Evolutionary conservation across 2,888 invertebrate genomes (phyloP).

Genomic region (Ectemnius lituratus): DNA sequence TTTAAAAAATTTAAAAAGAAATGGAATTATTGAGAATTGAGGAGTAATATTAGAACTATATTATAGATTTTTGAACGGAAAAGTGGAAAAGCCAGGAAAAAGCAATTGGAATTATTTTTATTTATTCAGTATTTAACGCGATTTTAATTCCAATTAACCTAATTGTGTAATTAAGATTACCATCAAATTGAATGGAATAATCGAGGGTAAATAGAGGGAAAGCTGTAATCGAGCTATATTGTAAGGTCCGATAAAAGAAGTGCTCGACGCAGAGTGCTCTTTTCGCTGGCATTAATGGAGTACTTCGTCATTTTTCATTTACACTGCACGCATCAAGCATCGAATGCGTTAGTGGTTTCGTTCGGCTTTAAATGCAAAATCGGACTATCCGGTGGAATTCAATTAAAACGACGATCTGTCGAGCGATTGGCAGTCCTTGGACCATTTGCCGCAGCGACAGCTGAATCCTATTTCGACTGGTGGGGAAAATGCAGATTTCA

Average conservation of each 20-base stretch:
- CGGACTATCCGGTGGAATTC: conserved; percentile 38
- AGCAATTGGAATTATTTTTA: too few species aligned
- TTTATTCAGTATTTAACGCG: too few species aligned
- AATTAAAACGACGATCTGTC: conserved; percentile 49
- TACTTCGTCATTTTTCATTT: background rate
- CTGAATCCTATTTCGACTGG: conserved; percentile 48
- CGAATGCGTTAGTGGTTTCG: conserved; percentile 9
- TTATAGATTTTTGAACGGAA: too few species aligned
- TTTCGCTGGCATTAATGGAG: background rate
- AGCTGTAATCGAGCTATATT: background rate
- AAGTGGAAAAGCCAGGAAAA: too few species aligned
- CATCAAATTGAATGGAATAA: too few species aligned
- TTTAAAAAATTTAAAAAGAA: too few species aligned
- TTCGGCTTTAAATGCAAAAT: conserved; percentile 47
- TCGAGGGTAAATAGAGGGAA: background rate
- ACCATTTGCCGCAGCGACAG: conserved; percentile 23
- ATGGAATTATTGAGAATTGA: too few species aligned
- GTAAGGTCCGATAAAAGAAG: background rate
- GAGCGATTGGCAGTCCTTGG: conserved; percentile 17
- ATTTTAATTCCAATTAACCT: too few species aligned
- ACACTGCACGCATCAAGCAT: background rate
- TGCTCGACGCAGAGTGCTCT: background rate
- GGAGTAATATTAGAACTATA: too few species aligned
- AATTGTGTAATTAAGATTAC: too few species aligned
- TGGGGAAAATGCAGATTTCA: conserved; percentile 11